A percentile compares a stretch with the other conserved stretches of the same genome.
Evolutionary conservation across 2,888 invertebrate genomes (phyloP).

Genomic region (Drosophila borealis): DNA sequence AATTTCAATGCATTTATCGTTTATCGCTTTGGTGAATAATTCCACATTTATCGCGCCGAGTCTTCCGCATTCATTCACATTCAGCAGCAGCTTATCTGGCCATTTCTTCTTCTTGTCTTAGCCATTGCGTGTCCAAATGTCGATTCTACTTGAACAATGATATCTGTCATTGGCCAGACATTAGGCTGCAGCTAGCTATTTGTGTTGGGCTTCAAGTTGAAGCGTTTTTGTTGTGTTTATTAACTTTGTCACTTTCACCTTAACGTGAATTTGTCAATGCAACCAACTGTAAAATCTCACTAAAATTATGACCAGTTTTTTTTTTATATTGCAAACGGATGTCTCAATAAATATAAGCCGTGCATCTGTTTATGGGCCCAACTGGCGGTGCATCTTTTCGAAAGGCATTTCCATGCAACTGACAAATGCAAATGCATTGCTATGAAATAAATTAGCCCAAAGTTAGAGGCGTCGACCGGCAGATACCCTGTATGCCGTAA

Average conservation of each 20-base stretch:
- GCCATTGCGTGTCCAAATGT: conserved; percentile 46
- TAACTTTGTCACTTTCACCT: conserved; percentile 51
- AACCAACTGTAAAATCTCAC: conserved; percentile 53
- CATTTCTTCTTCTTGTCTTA: conserved; percentile 15
- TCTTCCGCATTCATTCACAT: conserved; percentile 67
- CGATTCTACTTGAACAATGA: conserved; percentile 19
- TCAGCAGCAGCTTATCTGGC: conserved; percentile 32
- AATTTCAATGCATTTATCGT: conserved; percentile 44
- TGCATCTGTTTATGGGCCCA: conserved; percentile 24
- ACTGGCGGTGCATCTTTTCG: conserved; percentile 19
- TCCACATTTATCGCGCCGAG: conserved; percentile 19
- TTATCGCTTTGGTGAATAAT: conserved; percentile 19
- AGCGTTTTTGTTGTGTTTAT: background rate
- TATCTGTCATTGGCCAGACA: conserved; percentile 29
- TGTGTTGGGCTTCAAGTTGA: conserved; percentile 2
- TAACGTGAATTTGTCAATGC: conserved; percentile 43
- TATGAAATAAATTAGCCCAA: background rate
- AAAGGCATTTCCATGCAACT: conserved; percentile 33
- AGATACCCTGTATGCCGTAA: conserved; percentile 2
- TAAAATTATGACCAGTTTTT: conserved; percentile 44
- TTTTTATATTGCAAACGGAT: conserved; percentile 48
- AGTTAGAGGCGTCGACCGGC: too few species aligned
- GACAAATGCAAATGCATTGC: conserved; percentile 16
- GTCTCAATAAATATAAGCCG: conserved; percentile 19
- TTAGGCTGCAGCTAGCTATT: conserved; percentile 17